A percentile compares a stretch with the other conserved stretches of the same genome.
Evolutionary conservation across 1,140 invertebrate species (phyloP).

Genomic region (Leptinotarsa undecemlineata): DNA sequence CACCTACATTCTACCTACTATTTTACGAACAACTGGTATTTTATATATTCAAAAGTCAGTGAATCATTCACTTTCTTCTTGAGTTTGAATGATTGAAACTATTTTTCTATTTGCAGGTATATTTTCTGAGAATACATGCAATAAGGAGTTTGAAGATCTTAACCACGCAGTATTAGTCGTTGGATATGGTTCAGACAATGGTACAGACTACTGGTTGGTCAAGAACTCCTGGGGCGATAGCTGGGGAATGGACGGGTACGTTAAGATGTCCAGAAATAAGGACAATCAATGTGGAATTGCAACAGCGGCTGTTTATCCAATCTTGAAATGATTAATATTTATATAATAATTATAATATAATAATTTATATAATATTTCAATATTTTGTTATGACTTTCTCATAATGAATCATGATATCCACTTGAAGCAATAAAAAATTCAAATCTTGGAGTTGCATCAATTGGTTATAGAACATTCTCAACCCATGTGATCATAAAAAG

Average conservation of each 20-base stretch:
- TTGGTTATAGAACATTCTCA: too few relatives aligned
- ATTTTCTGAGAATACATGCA: constrained; percentile 51
- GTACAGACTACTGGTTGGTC: constrained; percentile 42
- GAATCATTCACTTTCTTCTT: neutral
- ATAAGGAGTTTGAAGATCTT: constrained; percentile 16
- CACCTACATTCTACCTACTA: too few relatives aligned
- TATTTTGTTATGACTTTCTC: too few relatives aligned
- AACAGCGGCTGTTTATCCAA: constrained; percentile 60
- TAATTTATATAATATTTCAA: too few relatives aligned
- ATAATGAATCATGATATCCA: too few relatives aligned
- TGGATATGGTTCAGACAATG: constrained; percentile 41
- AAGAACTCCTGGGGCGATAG: constrained; percentile 45
- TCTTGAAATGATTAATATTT: neutral
- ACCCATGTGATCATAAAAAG: too few relatives aligned
- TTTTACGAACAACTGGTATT: too few relatives aligned
- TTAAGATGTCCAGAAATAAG: constrained; percentile 86
- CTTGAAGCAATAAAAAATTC: too few relatives aligned
- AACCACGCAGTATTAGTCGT: constrained; percentile 45
- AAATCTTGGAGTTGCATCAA: too few relatives aligned
- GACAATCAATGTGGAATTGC: constrained; percentile 91
- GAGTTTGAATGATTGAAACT: neutral
- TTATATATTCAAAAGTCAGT: too few relatives aligned
- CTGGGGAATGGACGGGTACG: constrained; percentile 71
- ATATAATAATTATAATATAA: too few relatives aligned
- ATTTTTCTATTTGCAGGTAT: constrained; percentile 59